Base-by-base conservation (phyloP, 2,113 vertebrate species). In the Empidonax alnorum region DNA sequence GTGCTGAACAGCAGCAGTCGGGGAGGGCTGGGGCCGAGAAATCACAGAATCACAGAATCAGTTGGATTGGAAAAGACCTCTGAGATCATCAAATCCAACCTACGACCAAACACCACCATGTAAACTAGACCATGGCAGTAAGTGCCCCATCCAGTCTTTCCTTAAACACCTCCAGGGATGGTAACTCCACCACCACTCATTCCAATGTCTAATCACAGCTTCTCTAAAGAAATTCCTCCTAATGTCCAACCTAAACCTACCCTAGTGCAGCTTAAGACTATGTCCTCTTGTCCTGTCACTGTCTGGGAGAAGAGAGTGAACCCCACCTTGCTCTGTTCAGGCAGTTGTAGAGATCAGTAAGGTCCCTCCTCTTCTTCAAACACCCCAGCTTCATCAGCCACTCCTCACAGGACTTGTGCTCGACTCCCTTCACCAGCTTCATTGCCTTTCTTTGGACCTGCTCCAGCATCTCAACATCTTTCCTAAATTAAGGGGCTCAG, bases 1-100 rank as follows among this genome's bases (percentile, higher is more conserved):
- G 46, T 2, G 2, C 14, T 24, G 39, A 30, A 21, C 28, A 46
- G n/a, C 30, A 44, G 39, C 12, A 22, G 44, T 0, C 1, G 2
- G 14, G 27, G 37, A 39, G 1, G 5, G 18, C 39, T 68, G 42
- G 16, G 31, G 33, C 21, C 6, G 0, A 56, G 42, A 66, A 56
- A 87, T 62, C 30, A 14, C 12, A 1, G 7, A 56, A 87, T 62
- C 21, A 14, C 12, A 1, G 7, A 59, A 59, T 46, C 23, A 39
- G 9, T n/a, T 67, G 16, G 10, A 10, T 25, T 82, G 53, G 27
- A 75, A 82, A 59, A 46, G 46, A 46, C 20, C 28, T 81, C 53
- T 46, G 62, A 53, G 33, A n/a, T 61, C 19, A 52, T 74, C 39
- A 18, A 37, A 21, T 53, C 24, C 17, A 89, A 15, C 24, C 23